phyloP scores from a whole-genome alignment of 2,797 vertebrate species.

The Lepilemur septentrionalis region DNA sequence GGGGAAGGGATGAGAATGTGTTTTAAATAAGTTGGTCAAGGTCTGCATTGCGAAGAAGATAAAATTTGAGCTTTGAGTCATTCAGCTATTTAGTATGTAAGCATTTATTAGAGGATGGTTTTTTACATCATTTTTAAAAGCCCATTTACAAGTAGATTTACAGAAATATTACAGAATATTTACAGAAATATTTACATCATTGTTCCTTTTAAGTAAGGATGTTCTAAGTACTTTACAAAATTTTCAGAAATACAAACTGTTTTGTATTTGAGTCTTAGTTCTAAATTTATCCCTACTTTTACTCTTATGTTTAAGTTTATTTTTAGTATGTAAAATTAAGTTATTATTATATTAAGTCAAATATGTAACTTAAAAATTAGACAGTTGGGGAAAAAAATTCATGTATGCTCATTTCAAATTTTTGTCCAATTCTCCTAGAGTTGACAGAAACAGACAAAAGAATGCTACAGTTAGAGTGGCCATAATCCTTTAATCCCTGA shows the following conservation, averaged over 20 bases:
- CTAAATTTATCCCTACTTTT: neutral
- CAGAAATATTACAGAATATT: neutral
- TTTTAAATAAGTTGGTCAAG: neutral
- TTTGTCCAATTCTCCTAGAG: neutral
- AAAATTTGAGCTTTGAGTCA: neutral
- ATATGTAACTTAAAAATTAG: neutral
- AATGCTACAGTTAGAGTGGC: neutral
- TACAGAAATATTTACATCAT: neutral
- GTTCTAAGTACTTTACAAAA: neutral
- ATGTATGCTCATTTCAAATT: neutral
- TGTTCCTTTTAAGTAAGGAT: neutral
- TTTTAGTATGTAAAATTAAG: neutral
- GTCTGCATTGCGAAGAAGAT: neutral
- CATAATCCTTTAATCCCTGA: neutral
- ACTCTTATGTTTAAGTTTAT: neutral
- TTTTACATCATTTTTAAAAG: neutral
- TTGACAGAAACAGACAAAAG: neutral
- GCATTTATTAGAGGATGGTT: neutral
- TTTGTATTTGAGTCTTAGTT: constrained; percentile 18
- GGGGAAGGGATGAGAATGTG: neutral
- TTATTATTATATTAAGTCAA: neutral
- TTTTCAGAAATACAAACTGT: neutral
- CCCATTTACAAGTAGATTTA: neutral
- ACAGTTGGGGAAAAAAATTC: neutral
- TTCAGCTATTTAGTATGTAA: neutral